phyloP scores from a whole-genome alignment of 2,113 vertebrate species.

The Argyrosomus japonicus region DNA sequence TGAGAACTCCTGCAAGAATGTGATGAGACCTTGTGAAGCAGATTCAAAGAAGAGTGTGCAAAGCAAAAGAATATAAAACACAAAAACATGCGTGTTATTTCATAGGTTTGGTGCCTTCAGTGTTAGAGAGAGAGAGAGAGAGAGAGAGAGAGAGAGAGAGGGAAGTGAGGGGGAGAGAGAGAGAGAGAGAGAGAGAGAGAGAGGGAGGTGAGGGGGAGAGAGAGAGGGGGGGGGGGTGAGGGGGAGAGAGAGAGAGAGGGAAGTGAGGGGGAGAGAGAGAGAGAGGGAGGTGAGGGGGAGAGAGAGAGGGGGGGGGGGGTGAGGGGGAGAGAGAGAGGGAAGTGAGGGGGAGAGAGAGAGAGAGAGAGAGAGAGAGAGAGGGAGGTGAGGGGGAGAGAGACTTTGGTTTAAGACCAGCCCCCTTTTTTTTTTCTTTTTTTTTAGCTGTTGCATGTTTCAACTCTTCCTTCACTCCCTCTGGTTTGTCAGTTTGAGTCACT shows the following conservation, averaged over 20 bases:
- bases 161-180: constrained; percentile 6
- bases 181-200: constrained; percentile 5
- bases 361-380: constrained; percentile 7
- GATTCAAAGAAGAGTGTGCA: no score
- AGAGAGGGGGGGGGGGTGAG: constrained; percentile 1
- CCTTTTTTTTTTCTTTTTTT: background rate
- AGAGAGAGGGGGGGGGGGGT: constrained; percentile 5
- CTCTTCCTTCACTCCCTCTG: constrained; percentile 54
- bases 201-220: constrained; percentile 12
- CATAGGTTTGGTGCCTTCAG: no score
- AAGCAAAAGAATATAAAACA: background rate
- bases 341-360: background rate
- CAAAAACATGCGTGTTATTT: background rate
- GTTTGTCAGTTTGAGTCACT: constrained; percentile 61
- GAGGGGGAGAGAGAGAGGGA: constrained; percentile 21
- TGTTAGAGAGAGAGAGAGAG: background rate
- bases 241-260: constrained; percentile 1
- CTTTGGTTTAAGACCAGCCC: constrained; percentile 62
- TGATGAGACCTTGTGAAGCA: no score
- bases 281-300: background rate
- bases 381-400: constrained; percentile 10
- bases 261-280: background rate
- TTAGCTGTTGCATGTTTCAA: constrained; percentile 66
- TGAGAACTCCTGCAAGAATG: no score
- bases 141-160: constrained; percentile 8